Evolutionary conservation across 2,113 vertebrate species (phyloP).

Genomic region (Otocyon megalotis): DNA sequence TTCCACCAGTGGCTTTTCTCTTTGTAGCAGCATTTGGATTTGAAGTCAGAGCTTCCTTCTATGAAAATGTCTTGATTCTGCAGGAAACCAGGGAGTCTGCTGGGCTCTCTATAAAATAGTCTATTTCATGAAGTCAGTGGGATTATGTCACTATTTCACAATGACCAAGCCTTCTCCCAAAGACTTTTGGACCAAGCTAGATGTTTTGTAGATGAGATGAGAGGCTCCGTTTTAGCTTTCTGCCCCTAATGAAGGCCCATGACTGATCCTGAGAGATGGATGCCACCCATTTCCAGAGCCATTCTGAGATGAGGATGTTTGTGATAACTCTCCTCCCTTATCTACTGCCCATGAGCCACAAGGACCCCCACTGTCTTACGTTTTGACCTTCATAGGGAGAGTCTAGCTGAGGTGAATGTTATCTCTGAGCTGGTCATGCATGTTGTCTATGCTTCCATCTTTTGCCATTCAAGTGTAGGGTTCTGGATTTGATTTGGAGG

Average conservation of each 20-base stretch:
- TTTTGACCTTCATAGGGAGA: neutral
- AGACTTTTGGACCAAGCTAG: neutral
- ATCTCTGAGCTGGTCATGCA: neutral
- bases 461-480: neutral
- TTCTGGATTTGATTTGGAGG: neutral
- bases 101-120: neutral
- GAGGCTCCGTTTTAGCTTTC: neutral
- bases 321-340: neutral
- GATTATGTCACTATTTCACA: neutral
- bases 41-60: neutral
- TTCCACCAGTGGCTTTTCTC: neutral
- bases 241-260: neutral
- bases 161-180: neutral
- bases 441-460: neutral
- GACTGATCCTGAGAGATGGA: neutral
- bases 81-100: neutral
- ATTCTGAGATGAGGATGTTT: neutral
- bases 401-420: neutral
- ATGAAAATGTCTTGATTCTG: neutral
- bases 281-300: neutral
- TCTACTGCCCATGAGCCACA: rapidly evolving
- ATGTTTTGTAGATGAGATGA: neutral
- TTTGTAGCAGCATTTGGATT: neutral
- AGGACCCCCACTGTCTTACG: neutral
- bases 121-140: neutral